A percentile compares a stretch with the other conserved stretches of the same genome.
Evolutionary conservation across 2,113 vertebrate genomes (phyloP).

Genomic region (Nycticebus coucang): DNA sequence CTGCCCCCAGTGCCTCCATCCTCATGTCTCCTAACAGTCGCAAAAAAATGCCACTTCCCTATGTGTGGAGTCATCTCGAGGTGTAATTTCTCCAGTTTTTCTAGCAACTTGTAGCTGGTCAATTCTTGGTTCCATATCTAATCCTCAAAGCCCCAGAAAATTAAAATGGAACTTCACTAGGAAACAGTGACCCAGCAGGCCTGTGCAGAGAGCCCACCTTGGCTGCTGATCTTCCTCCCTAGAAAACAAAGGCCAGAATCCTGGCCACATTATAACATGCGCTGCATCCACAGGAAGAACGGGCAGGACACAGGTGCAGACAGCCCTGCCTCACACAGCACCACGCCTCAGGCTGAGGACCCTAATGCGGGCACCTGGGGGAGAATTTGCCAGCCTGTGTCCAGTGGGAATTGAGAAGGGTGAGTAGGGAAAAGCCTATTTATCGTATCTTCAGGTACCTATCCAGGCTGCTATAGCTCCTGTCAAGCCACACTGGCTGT

Average conservation of each 20-base stretch:
- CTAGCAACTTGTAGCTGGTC: neutral
- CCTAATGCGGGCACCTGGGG: neutral
- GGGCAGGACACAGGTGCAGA: neutral
- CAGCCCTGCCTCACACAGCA: neutral
- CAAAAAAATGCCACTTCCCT: constrained; percentile 18
- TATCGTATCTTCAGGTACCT: neutral
- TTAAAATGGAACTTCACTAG: constrained; percentile 23
- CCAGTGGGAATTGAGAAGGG: neutral
- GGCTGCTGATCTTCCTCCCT: neutral
- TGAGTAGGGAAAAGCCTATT: neutral
- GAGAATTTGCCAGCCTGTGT: neutral
- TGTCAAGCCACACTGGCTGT: neutral
- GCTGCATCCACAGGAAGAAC: neutral
- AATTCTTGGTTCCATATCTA: neutral
- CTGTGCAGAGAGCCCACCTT: neutral
- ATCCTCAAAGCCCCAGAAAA: neutral
- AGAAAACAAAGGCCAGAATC: constrained; percentile 23
- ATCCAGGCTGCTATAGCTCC: neutral
- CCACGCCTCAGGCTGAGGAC: neutral
- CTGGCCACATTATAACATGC: neutral
- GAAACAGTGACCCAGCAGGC: neutral
- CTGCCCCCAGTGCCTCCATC: neutral
- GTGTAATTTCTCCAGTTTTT: neutral
- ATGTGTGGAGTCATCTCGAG: neutral
- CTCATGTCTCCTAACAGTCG: neutral